These are phyloP conservation scores for Mesoclemmys tuberculata DNA, from an alignment of 2,113 vertebrate species.

Conservation along the genomic window DNA sequence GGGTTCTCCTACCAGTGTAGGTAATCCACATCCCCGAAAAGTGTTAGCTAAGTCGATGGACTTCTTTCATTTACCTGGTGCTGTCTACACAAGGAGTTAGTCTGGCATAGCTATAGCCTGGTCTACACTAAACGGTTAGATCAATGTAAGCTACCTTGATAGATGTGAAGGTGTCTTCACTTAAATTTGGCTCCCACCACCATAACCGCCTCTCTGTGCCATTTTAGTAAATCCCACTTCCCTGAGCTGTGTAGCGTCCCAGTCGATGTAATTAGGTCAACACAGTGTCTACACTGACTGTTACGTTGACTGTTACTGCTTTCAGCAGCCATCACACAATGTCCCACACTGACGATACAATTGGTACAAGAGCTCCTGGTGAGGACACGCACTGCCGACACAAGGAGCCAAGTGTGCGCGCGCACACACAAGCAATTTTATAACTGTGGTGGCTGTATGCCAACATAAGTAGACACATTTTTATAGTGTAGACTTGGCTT, in stretches of 20 bases:
- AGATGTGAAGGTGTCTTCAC: no score
- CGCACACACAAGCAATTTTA: not conserved
- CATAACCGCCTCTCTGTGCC: not conserved
- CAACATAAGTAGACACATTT: not conserved
- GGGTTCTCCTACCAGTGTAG: not conserved
- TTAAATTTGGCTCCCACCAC: no score
- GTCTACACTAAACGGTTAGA: not conserved
- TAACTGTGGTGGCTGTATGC: not conserved
- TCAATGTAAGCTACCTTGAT: not conserved
- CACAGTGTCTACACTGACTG: not conserved
- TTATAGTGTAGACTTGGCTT: not conserved
- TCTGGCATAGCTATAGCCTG: not conserved
- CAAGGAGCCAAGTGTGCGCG: not conserved
- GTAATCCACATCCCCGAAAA: not conserved
- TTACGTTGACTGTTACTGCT: not conserved
- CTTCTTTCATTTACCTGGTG: no score
- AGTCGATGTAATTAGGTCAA: no score
- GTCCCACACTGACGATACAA: not conserved
- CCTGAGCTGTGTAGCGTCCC: not conserved
- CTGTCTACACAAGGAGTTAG: not conserved
- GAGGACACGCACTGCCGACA: not conserved
- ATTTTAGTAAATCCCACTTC: not conserved
- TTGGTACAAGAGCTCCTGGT: not conserved
- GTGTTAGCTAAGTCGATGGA: not conserved
- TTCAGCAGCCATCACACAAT: not conserved